A percentile compares a stretch with the other conserved stretches of the same genome.
Evolutionary conservation across 2,888 invertebrate genomes (phyloP).

Genomic region (Campoplex capitator): DNA sequence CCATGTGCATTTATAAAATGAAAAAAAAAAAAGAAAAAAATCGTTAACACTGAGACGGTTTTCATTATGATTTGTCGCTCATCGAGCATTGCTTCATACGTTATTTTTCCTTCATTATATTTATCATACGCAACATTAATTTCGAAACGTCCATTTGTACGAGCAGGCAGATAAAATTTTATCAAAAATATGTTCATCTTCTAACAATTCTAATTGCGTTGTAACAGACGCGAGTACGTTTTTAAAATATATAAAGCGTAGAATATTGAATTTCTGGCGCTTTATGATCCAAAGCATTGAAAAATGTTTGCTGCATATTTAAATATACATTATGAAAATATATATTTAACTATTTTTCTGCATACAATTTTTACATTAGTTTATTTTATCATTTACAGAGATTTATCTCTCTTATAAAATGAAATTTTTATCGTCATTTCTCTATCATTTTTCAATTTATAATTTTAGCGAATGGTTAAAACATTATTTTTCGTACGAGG

Average conservation of each 20-base stretch:
- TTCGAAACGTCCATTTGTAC: neutral
- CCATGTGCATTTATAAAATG: neutral
- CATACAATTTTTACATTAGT: neutral
- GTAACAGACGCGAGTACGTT: conserved; percentile 9
- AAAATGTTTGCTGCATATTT: neutral
- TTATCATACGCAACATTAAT: neutral
- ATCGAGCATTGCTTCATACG: neutral
- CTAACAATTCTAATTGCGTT: conserved; percentile 4
- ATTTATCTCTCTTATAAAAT: too few relatives aligned
- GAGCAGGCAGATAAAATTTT: conserved; percentile 36
- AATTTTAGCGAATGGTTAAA: too few relatives aligned
- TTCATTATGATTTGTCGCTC: neutral
- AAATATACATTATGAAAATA: conserved; percentile 3
- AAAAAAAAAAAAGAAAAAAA: neutral
- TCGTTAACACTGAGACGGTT: conserved; percentile 13
- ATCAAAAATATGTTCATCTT: conserved; percentile 55
- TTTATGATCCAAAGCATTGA: conserved; percentile 12
- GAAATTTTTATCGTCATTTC: too few relatives aligned
- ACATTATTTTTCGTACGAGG: too few relatives aligned
- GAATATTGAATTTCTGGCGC: conserved; percentile 19
- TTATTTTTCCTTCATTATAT: neutral
- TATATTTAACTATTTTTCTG: neutral
- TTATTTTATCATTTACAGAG: neutral
- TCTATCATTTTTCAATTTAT: too few relatives aligned
- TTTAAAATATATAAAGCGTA: conserved; percentile 21